Conservation (phyloP, 2,113 vertebrate species). For the Malurus cyaneus region DNA sequence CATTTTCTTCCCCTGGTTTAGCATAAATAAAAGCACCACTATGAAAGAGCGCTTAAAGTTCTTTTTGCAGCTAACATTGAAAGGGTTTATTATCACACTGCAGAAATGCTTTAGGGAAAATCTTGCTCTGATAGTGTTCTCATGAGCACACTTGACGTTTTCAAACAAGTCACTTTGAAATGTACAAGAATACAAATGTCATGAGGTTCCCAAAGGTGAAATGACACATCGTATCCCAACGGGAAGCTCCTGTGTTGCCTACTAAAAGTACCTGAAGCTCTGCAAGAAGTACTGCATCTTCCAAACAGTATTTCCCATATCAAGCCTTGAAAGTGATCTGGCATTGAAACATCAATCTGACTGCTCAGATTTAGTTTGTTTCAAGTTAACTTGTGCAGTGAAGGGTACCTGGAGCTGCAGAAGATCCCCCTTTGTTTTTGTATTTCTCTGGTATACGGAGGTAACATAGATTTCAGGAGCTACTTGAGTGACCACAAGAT, state of each 20-base stretch:
- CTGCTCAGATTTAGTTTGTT: not conserved
- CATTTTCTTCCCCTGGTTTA: conserved; percentile 1
- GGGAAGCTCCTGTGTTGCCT: not conserved
- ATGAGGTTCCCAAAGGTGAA: not conserved
- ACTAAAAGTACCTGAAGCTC: not conserved
- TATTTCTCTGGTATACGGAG: not conserved
- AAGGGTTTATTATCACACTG: conserved; percentile 8
- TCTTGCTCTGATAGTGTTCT: not conserved
- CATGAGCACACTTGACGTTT: not conserved
- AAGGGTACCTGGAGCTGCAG: not conserved
- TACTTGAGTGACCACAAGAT: not conserved
- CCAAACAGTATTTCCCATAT: not conserved
- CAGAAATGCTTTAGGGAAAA: conserved; percentile 21
- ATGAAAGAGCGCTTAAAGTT: conserved; percentile 10
- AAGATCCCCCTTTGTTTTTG: not conserved
- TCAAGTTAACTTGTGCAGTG: not conserved
- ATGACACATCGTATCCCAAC: not conserved
- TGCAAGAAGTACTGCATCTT: not conserved
- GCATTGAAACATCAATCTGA: not conserved
- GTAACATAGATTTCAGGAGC: not conserved
- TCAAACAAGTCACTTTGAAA: not conserved
- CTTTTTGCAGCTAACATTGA: conserved; percentile 26
- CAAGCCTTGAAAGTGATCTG: not conserved
- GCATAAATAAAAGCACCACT: conserved; percentile 1
- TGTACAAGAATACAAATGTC: not conserved